Evolutionary conservation across 2,888 invertebrate species (phyloP), one percentile per base, ranked within the genome.

Genomic region (Coelopa pilipes): DNA sequence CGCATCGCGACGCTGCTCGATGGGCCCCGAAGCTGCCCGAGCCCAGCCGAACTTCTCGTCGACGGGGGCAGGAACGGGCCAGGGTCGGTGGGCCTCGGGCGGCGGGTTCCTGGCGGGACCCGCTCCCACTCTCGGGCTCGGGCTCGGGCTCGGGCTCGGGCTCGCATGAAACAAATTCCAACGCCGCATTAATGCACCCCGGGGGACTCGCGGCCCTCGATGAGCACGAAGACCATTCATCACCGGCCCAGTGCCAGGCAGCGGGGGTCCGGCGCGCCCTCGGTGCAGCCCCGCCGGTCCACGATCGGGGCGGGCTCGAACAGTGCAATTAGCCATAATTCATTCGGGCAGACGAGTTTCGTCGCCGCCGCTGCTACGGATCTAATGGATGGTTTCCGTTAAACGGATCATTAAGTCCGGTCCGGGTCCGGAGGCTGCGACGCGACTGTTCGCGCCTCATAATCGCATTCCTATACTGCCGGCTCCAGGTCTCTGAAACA

Each of bases 321-420:
- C 65, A 71, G 63, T 71, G 65, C 65, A 71, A 71, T 65, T 71
- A 71, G 34, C 71, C 47, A 71, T 71, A 65, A 71, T 71, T 71
- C 65, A 71, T 65, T 15, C 46, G 55, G n/a, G 24, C 46, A 65
- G 71, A 71, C 71, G 45, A 71, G 63, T 63, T 45, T 45, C 66
- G 50, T 50, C 45, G 11, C 45, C 13, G 11, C 13, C 47, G 60
- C 60, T 63, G 70, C 65, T 53, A 57, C 53, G 53, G 62, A 70
- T 63, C 63, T 65, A 71, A 71, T 63, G 53, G 53, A 71, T 71
- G 65, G 71, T 65, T 71, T 71, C 19, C 71, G 63, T 71, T 71
- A 34, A 34, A 34, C 34, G 34, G 34, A 34, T 34, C 34, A 34
- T 34, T 34, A 34, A 34, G 34, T 34, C 34, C 34, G 34, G 34